These are phyloP conservation scores for Drosophila limbata DNA, from an alignment of 2,888 invertebrate genomes.

Conservation along the genomic window DNA sequence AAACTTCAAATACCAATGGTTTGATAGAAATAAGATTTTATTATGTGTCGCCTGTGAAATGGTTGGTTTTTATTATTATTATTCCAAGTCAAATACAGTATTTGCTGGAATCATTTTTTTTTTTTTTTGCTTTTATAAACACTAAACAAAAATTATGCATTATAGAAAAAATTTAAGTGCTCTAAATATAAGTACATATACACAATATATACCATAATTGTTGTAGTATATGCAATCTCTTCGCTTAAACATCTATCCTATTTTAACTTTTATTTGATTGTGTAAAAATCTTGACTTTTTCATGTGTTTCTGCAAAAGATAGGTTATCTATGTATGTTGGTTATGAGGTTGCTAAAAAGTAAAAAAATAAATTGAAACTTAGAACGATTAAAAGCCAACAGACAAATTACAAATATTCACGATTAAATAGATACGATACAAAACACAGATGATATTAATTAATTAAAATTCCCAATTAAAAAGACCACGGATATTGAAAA, in stretches of 20 bases:
- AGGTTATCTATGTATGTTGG: not conserved
- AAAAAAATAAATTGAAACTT: conserved; percentile 16
- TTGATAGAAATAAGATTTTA: conserved; percentile 39
- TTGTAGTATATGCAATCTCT: conserved; percentile 54
- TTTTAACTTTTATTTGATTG: conserved; percentile 35
- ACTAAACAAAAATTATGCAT: conserved; percentile 37
- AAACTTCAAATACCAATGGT: not conserved
- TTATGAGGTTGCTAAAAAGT: conserved; percentile 1
- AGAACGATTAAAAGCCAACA: conserved; percentile 20
- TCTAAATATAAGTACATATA: conserved; percentile 45
- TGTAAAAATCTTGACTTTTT: conserved; percentile 35
- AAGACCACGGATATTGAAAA: conserved; percentile 62
- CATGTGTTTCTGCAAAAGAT: conserved; percentile 16
- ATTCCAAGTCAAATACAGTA: conserved; percentile 38
- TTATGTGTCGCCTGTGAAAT: conserved; percentile 51
- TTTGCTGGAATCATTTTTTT: conserved; percentile 16
- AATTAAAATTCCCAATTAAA: conserved; percentile 15
- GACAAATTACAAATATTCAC: conserved; percentile 26
- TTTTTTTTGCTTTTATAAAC: conserved; percentile 34
- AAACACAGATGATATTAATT: conserved; percentile 30
- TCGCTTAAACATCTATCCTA: conserved; percentile 50
- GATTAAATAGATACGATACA: conserved; percentile 21
- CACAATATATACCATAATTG: conserved; percentile 31
- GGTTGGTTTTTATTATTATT: conserved; percentile 45
- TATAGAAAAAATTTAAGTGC: conserved; percentile 40